phyloP scores from a whole-genome alignment of 2,888 invertebrate genomes.

The Trichogramma dendrolimi region DNA sequence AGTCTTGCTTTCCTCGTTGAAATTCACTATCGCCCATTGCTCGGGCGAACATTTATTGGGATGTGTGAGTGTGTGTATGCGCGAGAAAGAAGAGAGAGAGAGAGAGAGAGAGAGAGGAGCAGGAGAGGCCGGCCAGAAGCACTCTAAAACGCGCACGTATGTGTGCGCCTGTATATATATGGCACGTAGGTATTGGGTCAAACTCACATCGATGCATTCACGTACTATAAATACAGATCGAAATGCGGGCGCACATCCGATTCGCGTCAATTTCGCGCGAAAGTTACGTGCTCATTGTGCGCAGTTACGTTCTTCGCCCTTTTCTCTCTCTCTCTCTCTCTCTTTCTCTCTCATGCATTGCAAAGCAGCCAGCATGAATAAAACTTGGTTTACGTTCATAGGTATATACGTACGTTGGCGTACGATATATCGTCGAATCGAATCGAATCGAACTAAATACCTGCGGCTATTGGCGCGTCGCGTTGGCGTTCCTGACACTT shows the following conservation, averaged over 20 bases:
- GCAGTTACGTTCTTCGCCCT: background rate
- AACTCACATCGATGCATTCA: constrained; percentile 13
- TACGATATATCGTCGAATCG: too few relatives aligned
- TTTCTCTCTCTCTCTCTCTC: background rate
- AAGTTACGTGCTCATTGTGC: constrained; percentile 12
- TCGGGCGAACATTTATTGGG: constrained; percentile 4
- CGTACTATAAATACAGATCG: background rate
- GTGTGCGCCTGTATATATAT: too few relatives aligned
- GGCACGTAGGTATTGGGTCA: background rate
- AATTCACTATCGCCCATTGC: constrained; percentile 1
- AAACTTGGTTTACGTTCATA: too few relatives aligned
- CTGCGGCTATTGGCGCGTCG: too few relatives aligned
- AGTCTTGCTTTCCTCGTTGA: constrained; percentile 1
- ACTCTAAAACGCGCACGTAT: too few relatives aligned
- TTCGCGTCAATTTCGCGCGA: constrained; percentile 19
- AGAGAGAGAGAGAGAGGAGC: background rate
- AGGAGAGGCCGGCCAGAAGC: background rate
- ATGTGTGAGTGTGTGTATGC: background rate
- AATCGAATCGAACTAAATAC: too few relatives aligned
- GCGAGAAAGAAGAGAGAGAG: background rate
- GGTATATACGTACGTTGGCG: too few relatives aligned
- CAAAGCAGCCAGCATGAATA: too few relatives aligned
- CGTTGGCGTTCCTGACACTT: too few relatives aligned
- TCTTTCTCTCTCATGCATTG: background rate
- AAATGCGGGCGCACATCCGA: constrained; percentile 17